phyloP scores from a whole-genome alignment of 2,797 vertebrate species.

The Artibeus jamaicensis region DNA sequence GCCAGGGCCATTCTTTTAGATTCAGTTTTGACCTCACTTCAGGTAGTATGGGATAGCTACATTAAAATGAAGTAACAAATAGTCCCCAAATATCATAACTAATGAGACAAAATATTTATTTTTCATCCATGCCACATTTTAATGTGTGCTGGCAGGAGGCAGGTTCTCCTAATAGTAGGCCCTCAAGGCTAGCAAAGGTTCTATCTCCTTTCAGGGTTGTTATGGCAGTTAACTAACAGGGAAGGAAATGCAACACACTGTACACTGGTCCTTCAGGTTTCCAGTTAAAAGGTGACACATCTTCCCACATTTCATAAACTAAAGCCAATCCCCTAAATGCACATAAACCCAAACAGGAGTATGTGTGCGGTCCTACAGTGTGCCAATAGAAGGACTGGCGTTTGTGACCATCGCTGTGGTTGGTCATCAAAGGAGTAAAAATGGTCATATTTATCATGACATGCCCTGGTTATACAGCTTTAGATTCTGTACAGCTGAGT shows the following conservation, averaged over 20 bases:
- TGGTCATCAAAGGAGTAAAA: neutral
- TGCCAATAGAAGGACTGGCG: fast-evolving
- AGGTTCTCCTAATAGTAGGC: neutral
- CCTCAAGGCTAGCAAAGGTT: neutral
- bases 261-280: neutral
- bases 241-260: neutral
- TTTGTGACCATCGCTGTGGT: neutral
- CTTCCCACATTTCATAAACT: neutral
- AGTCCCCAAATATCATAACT: neutral
- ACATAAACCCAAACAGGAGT: neutral
- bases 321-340: neutral
- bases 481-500: neutral
- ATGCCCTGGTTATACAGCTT: neutral
- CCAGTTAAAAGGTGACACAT: neutral
- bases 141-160: neutral
- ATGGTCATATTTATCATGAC: neutral
- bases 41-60: neutral
- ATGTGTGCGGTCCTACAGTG: neutral
- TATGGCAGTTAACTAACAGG: neutral
- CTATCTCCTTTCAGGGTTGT: neutral
- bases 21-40: neutral
- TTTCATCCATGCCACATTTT: neutral
- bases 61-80: neutral
- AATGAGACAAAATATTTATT: neutral
- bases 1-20: too few relatives aligned